Percentiles rank a stretch among this genome's conserved stretches.
Evolutionary conservation across 2,888 invertebrate genomes (phyloP).

Genomic region (Hypena proboscidalis): DNA sequence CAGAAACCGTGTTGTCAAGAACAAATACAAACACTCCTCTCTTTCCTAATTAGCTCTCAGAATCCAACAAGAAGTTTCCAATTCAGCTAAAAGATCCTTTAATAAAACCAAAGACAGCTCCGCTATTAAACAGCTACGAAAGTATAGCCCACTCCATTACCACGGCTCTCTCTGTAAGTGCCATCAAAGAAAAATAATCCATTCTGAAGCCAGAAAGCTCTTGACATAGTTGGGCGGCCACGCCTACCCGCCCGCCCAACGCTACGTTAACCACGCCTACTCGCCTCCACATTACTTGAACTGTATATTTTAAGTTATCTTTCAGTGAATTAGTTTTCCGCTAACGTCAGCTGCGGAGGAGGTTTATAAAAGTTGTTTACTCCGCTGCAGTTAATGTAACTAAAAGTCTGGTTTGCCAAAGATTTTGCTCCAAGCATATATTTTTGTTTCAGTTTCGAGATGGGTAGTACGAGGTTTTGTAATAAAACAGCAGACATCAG

Average conservation of each 20-base stretch:
- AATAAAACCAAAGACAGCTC: conserved; percentile 36
- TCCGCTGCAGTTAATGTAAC: conserved; percentile 13
- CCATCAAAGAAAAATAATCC: conserved; percentile 56
- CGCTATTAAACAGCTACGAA: conserved; percentile 32
- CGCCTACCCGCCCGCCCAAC: conserved; percentile 65
- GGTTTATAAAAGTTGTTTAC: conserved; percentile 41
- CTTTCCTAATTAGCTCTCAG: conserved; percentile 1
- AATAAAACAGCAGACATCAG: too few species aligned
- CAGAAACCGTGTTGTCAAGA: too few species aligned
- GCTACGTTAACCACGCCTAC: conserved; percentile 53
- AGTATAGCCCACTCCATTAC: conserved; percentile 52
- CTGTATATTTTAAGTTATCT: conserved; percentile 56
- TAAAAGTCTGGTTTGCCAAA: background rate
- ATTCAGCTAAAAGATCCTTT: conserved; percentile 35
- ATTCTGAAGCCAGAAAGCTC: conserved; percentile 41
- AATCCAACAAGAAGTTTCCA: conserved; percentile 14
- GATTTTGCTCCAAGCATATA: background rate
- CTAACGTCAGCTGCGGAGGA: conserved; percentile 34
- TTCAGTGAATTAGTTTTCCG: conserved; percentile 47
- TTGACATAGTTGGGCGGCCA: conserved; percentile 66
- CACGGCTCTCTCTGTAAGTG: conserved; percentile 47
- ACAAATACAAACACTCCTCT: too few species aligned
- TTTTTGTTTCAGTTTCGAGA: background rate
- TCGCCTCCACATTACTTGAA: conserved; percentile 32
- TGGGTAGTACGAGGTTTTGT: too few species aligned